These are phyloP conservation scores for Dryococelus australis DNA, from an alignment of 2,888 invertebrate genomes.

Conservation along the genomic window DNA sequence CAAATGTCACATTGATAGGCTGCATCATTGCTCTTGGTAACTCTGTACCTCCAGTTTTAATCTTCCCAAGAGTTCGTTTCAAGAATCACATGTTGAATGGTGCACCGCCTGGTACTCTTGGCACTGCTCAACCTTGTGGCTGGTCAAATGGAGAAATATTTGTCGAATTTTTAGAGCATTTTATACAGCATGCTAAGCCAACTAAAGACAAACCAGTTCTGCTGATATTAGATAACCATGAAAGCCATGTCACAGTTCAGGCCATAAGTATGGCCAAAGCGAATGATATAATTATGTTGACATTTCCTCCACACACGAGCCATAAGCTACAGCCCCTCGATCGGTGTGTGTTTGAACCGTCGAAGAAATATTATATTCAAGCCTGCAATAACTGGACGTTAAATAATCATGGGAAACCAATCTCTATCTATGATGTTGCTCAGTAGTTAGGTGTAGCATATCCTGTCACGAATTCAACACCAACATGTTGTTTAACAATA, in stretches of 20 bases:
- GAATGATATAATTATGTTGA: slow-evolving; percentile 49
- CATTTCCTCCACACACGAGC: slow-evolving; percentile 32
- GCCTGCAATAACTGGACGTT: neutral
- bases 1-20: slow-evolving; percentile 47
- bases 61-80: slow-evolving; percentile 50
- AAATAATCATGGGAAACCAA: neutral
- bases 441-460: neutral
- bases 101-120: slow-evolving; percentile 46
- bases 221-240: slow-evolving; percentile 41
- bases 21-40: slow-evolving; percentile 48
- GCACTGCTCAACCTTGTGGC: slow-evolving; percentile 39
- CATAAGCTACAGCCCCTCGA: slow-evolving; percentile 51
- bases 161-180: slow-evolving; percentile 39
- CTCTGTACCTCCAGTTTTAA: slow-evolving; percentile 47
- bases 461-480: neutral
- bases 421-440: neutral
- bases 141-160: slow-evolving; percentile 40
- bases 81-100: slow-evolving; percentile 47
- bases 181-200: slow-evolving; percentile 33
- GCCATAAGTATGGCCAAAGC: slow-evolving; percentile 46
- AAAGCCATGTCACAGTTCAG: slow-evolving; percentile 35
- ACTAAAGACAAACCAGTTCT: slow-evolving; percentile 29
- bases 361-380: slow-evolving; percentile 36
- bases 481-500: neutral
- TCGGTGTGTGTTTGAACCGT: slow-evolving; percentile 41